phyloP scores from a whole-genome alignment of 2,888 invertebrate species.

The Drosophila stalkeri region DNA sequence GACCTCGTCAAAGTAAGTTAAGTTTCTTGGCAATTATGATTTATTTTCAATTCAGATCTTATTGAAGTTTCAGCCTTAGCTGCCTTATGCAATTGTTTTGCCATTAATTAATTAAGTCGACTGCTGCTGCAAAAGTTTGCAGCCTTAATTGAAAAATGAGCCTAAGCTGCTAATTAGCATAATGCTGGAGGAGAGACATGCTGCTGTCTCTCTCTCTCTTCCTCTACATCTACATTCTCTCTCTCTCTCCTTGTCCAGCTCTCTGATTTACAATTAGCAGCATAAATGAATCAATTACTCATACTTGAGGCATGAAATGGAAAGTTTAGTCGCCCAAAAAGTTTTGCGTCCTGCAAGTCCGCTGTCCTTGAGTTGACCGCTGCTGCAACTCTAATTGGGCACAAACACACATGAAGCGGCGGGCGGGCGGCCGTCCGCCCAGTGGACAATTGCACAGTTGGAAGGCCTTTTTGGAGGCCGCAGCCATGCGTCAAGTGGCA shows the following conservation, averaged over 20 bases:
- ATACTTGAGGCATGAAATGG: conserved; percentile 71
- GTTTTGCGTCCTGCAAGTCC: conserved; percentile 52
- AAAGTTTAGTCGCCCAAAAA: conserved; percentile 67
- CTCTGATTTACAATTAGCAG: conserved; percentile 79
- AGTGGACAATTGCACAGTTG: conserved; percentile 26
- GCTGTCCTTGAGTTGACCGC: conserved; percentile 75
- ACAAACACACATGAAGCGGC: conserved; percentile 53
- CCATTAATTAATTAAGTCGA: conserved; percentile 70
- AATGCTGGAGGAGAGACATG: conserved; percentile 26
- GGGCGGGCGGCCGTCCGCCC: conserved; percentile 6
- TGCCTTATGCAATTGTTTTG: conserved; percentile 50
- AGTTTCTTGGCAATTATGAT: not conserved
- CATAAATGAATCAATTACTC: conserved; percentile 84
- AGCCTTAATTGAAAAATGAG: conserved; percentile 76
- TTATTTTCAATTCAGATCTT: conserved; percentile 11
- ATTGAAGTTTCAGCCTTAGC: not conserved
- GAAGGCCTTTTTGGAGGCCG: conserved; percentile 44
- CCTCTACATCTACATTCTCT: not conserved
- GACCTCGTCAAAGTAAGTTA: not conserved
- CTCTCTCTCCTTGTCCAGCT: not conserved
- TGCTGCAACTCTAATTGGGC: conserved; percentile 75
- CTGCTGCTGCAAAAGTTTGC: conserved; percentile 54
- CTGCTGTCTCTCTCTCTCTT: not conserved
- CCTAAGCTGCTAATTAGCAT: conserved; percentile 79
- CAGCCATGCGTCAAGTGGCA: conserved; percentile 55